These are phyloP conservation scores for Watsonalla cultraria DNA, from an alignment of 2,888 invertebrate species.

Conservation along the genomic window DNA sequence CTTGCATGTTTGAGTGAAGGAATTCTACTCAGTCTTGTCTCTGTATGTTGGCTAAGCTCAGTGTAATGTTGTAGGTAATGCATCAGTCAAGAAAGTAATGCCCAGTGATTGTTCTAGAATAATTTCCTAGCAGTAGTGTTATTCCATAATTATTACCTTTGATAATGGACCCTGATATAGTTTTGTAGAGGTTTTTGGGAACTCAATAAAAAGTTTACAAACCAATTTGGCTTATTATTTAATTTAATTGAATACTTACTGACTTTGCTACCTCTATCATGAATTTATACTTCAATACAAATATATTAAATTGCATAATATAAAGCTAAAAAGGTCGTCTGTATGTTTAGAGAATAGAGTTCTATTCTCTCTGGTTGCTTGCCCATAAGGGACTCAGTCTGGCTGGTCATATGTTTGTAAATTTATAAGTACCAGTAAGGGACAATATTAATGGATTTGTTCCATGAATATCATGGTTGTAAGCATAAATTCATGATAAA, in stretches of 20 bases:
- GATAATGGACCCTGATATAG: slow-evolving; percentile 65
- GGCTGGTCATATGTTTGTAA: too few relatives aligned
- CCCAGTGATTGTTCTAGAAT: slow-evolving; percentile 35
- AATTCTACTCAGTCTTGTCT: slow-evolving; percentile 15
- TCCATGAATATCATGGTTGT: too few relatives aligned
- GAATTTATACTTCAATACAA: too few relatives aligned
- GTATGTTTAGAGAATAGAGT: too few relatives aligned
- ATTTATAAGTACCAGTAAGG: too few relatives aligned
- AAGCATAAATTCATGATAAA: not conserved
- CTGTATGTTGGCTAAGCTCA: slow-evolving; percentile 23
- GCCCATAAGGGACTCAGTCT: too few relatives aligned
- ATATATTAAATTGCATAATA: too few relatives aligned
- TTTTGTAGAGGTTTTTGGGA: slow-evolving; percentile 76
- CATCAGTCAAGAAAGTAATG: slow-evolving; percentile 13
- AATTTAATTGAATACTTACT: slow-evolving; percentile 18
- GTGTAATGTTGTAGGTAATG: slow-evolving; percentile 29
- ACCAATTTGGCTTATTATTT: slow-evolving; percentile 23
- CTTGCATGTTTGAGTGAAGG: slow-evolving; percentile 12
- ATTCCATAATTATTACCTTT: slow-evolving; percentile 55
- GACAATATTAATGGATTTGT: too few relatives aligned
- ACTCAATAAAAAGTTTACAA: slow-evolving; percentile 61
- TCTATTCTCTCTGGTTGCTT: too few relatives aligned
- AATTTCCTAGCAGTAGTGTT: slow-evolving; percentile 35
- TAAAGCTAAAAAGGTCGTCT: too few relatives aligned
- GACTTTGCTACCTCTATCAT: too few relatives aligned